Percentiles rank a stretch among this genome's conserved stretches.
Evolutionary conservation across 2,113 vertebrate genomes (phyloP).

Genomic region (Mandrillus leucophaeus): DNA sequence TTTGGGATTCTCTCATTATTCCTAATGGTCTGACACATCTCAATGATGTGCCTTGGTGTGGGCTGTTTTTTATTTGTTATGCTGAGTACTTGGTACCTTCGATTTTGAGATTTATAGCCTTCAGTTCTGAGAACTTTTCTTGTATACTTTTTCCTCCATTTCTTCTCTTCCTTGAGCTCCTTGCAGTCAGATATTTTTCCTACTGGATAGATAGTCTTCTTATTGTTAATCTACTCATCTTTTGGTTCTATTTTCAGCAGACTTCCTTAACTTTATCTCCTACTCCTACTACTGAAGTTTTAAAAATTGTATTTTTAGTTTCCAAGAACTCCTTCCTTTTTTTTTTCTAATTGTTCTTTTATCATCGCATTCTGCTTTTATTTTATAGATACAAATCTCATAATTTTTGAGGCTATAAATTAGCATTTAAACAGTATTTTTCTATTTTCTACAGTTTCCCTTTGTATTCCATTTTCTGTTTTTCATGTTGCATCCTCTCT

Average conservation of each 20-base stretch:
- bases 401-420: background rate
- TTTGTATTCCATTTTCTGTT: background rate
- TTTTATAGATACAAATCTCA: background rate
- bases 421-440: background rate
- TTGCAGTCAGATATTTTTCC: background rate
- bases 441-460: background rate
- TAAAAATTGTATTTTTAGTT: background rate
- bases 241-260: background rate
- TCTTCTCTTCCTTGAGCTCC: background rate
- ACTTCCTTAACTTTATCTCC: conserved; percentile 12
- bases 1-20: background rate
- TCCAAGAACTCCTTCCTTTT: background rate
- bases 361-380: background rate
- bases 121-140: background rate
- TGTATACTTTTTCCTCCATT: background rate
- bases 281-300: background rate
- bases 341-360: background rate
- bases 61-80: background rate
- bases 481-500: background rate
- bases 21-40: background rate
- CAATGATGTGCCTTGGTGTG: background rate
- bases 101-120: background rate
- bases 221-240: background rate
- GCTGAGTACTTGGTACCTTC: background rate
- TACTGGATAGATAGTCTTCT: background rate